Percentiles rank a stretch among this genome's conserved stretches.
Conservation (phyloP, 2,797 vertebrate genomes). For the Scleropages formosus region DNA sequence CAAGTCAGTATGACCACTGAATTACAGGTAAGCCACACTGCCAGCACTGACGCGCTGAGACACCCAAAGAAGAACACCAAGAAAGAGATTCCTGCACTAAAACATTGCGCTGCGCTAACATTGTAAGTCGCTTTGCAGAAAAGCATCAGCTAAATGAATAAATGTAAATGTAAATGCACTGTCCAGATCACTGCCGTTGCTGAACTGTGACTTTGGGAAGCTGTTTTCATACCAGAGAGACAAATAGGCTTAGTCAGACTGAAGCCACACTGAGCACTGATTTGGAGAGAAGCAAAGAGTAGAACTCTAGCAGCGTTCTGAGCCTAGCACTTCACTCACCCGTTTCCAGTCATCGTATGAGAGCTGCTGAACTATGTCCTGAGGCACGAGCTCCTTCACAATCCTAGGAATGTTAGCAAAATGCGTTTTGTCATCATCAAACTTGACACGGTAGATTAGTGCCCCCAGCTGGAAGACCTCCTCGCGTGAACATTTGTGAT, state of each 20-base stretch:
- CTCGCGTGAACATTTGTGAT: slow-evolving; percentile 93
- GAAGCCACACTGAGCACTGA: background rate
- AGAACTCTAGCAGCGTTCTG: background rate
- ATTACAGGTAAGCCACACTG: too few relatives aligned
- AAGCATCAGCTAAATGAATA: too few relatives aligned
- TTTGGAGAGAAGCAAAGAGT: background rate
- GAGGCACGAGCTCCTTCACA: slow-evolving; percentile 90
- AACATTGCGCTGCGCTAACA: too few relatives aligned
- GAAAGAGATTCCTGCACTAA: too few relatives aligned
- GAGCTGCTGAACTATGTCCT: slow-evolving; percentile 90
- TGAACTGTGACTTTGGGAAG: slow-evolving; percentile 7
- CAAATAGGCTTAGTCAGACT: background rate
- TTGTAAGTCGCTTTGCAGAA: too few relatives aligned
- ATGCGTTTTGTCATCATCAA: slow-evolving; percentile 94
- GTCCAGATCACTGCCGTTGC: background rate
- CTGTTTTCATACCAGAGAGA: background rate
- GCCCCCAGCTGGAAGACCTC: slow-evolving; percentile 90
- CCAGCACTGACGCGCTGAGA: background rate
- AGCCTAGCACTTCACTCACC: slow-evolving; percentile 61
- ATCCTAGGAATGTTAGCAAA: slow-evolving; percentile 94
- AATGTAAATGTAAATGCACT: too few relatives aligned
- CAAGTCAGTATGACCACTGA: too few relatives aligned
- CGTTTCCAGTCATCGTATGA: slow-evolving; percentile 53
- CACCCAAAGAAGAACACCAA: background rate
- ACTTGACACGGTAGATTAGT: slow-evolving; percentile 93